These are phyloP conservation scores for Drosophila paucipuncta DNA, from an alignment of 2,888 invertebrate genomes.

Conservation along the genomic window DNA sequence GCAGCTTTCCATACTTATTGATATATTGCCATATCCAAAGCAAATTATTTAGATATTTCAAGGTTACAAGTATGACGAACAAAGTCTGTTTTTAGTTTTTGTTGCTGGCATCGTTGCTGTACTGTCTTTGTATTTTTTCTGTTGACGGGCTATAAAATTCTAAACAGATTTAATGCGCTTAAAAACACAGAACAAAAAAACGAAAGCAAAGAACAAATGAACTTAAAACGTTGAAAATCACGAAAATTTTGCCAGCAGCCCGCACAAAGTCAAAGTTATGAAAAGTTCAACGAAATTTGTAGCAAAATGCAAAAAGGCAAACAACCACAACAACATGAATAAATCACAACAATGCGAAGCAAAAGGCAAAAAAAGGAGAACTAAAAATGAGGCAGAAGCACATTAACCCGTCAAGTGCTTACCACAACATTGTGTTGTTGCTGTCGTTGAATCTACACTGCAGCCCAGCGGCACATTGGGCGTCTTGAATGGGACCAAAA, in stretches of 20 bases:
- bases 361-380: background rate
- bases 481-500: background rate
- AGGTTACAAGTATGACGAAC: conserved; percentile 64
- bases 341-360: conserved; percentile 21
- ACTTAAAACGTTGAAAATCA: conserved; percentile 3
- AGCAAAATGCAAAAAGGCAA: conserved; percentile 1
- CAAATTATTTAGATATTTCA: conserved; percentile 70
- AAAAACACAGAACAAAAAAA: conserved; percentile 17
- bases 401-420: conserved; percentile 41
- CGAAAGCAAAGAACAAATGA: conserved; percentile 10
- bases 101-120: conserved; percentile 8
- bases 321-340: conserved; percentile 8
- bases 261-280: conserved; percentile 33
- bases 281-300: conserved; percentile 41
- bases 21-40: conserved; percentile 51
- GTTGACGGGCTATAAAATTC: conserved; percentile 42
- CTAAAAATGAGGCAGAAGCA: conserved; percentile 7
- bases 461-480: background rate
- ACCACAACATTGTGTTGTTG: conserved; percentile 8
- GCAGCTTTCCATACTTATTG: conserved; percentile 44
- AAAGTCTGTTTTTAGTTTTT: conserved; percentile 75
- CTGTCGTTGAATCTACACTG: conserved; percentile 5
- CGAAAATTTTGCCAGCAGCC: conserved; percentile 21
- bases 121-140: background rate
- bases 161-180: conserved; percentile 45